These are phyloP conservation scores for Pteria penguin DNA, from an alignment of 2,888 invertebrate species.

Conservation along the genomic window DNA sequence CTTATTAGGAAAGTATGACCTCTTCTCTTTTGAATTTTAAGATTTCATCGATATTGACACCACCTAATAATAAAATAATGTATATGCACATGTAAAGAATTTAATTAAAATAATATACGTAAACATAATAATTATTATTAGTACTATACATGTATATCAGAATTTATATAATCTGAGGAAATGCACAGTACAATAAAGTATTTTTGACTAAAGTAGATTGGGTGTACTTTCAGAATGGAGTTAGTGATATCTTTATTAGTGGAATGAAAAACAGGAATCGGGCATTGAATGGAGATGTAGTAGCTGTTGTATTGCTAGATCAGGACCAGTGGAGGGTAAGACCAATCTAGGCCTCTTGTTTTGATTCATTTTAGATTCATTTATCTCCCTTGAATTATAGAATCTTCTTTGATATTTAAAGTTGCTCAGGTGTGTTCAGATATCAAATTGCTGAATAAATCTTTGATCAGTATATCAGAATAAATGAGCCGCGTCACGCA, in stretches of 20 bases:
- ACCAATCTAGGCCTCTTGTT: no score
- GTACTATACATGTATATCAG: background rate
- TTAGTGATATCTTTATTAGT: conserved; percentile 62
- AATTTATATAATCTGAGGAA: background rate
- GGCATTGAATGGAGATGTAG: conserved; percentile 75
- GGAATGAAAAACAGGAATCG: conserved; percentile 69
- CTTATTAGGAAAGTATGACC: no score
- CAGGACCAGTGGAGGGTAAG: conserved; percentile 71
- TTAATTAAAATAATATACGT: no score
- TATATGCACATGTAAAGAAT: background rate
- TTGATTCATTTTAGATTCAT: no score
- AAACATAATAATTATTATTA: background rate
- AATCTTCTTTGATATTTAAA: no score
- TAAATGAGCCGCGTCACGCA: no score
- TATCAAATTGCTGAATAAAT: no score
- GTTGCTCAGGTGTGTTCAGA: no score
- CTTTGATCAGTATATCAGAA: no score
- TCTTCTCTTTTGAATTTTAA: no score
- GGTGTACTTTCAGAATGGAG: conserved; percentile 61
- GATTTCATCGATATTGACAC: no score
- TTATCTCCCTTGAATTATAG: no score
- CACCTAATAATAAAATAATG: background rate
- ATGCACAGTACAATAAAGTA: background rate
- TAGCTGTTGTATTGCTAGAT: conserved; percentile 67
- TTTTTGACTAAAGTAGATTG: background rate